Conservation (phyloP, 2,888 invertebrate species). For the Zygaena filipendulae region DNA sequence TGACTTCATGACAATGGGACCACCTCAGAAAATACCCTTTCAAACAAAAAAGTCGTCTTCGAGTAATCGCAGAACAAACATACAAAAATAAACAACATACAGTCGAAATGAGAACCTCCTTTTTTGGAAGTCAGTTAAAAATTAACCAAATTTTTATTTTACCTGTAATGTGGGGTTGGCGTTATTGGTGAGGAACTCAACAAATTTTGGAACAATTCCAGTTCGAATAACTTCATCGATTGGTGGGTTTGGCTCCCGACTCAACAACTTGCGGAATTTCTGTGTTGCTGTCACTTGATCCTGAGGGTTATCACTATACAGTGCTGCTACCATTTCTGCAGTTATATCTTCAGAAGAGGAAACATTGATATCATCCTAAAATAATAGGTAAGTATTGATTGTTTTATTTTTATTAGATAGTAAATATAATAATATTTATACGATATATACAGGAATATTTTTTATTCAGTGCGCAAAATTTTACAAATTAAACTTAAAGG, state of each 20-base stretch:
- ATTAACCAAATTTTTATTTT: too few species aligned
- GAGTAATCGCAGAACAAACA: too few species aligned
- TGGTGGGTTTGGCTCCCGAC: constrained; percentile 96
- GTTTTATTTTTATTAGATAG: constrained; percentile 1
- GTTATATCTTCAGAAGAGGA: constrained; percentile 70
- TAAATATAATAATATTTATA: constrained; percentile 3
- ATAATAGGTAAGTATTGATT: constrained; percentile 16
- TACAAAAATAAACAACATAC: too few species aligned
- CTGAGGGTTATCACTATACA: constrained; percentile 80
- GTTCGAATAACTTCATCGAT: constrained; percentile 96
- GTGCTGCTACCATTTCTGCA: constrained; percentile 84
- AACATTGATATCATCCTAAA: constrained; percentile 59
- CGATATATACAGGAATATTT: too few species aligned
- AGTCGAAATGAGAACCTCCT: too few species aligned
- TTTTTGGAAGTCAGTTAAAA: too few species aligned
- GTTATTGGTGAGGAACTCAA: constrained; percentile 87
- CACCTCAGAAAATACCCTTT: too few species aligned
- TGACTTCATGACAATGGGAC: too few species aligned
- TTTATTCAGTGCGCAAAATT: too few species aligned
- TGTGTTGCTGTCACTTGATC: constrained; percentile 90
- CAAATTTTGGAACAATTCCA: constrained; percentile 94
- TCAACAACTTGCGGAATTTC: constrained; percentile 92
- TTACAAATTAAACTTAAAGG: too few species aligned
- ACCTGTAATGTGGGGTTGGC: constrained; percentile 89
- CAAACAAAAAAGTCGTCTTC: too few species aligned